Percentiles rank a stretch among this genome's conserved stretches.
These are phyloP conservation scores for Pterocles burchelli DNA, from an alignment of 2,113 vertebrate genomes.

Conservation along the genomic window DNA sequence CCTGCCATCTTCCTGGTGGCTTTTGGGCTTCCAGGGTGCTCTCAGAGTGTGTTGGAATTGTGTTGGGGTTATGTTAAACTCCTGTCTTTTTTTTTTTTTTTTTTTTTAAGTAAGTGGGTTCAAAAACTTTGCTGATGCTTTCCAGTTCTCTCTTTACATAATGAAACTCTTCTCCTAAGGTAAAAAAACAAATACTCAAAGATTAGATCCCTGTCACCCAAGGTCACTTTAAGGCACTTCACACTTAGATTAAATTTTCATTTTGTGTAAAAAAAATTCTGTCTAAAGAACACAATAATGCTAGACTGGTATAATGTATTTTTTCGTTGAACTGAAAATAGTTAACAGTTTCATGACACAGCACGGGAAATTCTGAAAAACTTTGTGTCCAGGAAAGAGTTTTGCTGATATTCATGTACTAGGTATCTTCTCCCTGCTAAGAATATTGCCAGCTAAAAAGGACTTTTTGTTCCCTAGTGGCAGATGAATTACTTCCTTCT, in stretches of 20 bases:
- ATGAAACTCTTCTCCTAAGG: background rate
- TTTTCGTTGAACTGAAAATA: background rate
- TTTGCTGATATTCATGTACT: background rate
- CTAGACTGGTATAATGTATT: background rate
- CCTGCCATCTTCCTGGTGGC: background rate
- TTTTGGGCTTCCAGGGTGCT: background rate
- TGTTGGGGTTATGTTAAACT: background rate
- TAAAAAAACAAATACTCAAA: background rate
- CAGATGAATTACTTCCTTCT: background rate
- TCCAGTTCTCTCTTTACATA: background rate
- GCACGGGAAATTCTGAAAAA: background rate
- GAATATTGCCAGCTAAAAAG: background rate
- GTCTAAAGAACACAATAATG: background rate
- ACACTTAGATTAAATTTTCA: background rate
- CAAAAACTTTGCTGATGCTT: fast-evolving
- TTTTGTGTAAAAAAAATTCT: background rate
- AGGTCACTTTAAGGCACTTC: background rate
- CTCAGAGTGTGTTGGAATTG: background rate
- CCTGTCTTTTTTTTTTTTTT: background rate
- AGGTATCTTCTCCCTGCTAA: background rate
- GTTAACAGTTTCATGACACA: background rate
- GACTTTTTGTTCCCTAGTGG: background rate
- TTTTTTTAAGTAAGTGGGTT: background rate
- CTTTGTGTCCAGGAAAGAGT: background rate
- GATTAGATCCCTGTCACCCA: background rate